Conservation (phyloP, 2,888 invertebrate species). For the Dasysyrphus albostriatus region DNA sequence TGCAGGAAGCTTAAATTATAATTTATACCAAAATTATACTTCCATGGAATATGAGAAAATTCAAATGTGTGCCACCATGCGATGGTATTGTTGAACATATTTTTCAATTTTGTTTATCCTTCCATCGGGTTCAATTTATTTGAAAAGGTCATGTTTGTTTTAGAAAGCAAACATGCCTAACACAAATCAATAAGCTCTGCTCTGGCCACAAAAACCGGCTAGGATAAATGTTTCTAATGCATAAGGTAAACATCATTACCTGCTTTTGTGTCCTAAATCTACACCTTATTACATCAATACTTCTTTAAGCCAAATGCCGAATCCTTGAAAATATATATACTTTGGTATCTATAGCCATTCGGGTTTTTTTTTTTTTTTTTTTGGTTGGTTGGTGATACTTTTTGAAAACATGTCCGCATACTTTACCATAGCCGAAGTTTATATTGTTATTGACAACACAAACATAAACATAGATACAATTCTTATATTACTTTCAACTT, state of each 20-base stretch:
- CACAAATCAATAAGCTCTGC: conserved; percentile 19
- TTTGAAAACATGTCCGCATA: conserved; percentile 1
- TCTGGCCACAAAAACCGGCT: background rate
- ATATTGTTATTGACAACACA: conserved; percentile 10
- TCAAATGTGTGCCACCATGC: background rate
- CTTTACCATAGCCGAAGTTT: background rate
- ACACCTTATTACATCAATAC: conserved; percentile 34
- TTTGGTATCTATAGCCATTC: background rate
- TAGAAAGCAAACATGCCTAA: background rate
- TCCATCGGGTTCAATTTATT: background rate
- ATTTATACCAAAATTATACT: background rate
- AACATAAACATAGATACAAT: background rate
- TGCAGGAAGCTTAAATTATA: too few relatives aligned
- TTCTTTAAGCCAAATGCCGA: conserved; percentile 4
- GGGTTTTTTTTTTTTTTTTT: background rate
- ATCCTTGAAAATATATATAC: conserved; percentile 14
- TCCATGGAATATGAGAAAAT: background rate
- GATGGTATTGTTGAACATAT: background rate
- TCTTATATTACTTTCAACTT: conserved; percentile 12
- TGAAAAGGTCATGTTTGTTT: conserved; percentile 19
- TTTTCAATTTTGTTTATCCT: background rate
- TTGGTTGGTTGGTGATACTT: background rate
- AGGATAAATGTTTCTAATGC: conserved; percentile 28
- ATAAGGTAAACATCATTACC: conserved; percentile 40
- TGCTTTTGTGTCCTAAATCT: conserved; percentile 32